A percentile compares a stretch with the other conserved stretches of the same genome.
Evolutionary conservation across 1,140 invertebrate genomes (phyloP).

Genomic region (Hormaphis cornu): DNA sequence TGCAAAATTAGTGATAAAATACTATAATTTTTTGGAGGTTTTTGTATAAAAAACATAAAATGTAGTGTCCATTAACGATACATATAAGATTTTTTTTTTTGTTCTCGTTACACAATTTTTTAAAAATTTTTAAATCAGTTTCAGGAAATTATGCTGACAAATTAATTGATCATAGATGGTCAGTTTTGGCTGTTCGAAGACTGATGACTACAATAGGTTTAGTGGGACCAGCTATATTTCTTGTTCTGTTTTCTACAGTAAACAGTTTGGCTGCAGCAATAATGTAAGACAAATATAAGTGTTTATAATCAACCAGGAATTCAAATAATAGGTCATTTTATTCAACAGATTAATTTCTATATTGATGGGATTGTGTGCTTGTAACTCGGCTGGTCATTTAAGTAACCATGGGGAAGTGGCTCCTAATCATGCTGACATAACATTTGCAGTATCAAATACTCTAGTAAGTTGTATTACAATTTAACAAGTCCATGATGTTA

Average conservation of each 20-base stretch:
- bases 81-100: no score
- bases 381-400: constrained; percentile 68
- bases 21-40: no score
- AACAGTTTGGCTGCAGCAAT: constrained; percentile 61
- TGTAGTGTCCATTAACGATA: background rate
- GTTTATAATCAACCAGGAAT: background rate
- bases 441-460: constrained; percentile 72
- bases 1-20: no score
- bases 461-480: constrained; percentile 47
- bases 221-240: constrained; percentile 62
- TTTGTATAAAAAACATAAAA: background rate
- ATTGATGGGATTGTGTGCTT: constrained; percentile 67
- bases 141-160: constrained; percentile 66
- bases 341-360: constrained; percentile 58
- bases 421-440: constrained; percentile 68
- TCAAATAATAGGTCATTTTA: background rate
- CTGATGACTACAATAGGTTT: constrained; percentile 68
- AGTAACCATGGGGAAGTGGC: constrained; percentile 73
- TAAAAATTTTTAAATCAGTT: constrained; percentile 47
- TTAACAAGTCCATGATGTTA: no score
- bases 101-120: no score
- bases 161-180: constrained; percentile 56
- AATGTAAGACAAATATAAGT: constrained; percentile 48
- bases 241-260: constrained; percentile 63
- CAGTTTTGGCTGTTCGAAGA: constrained; percentile 60